Conservation (phyloP, 2,888 invertebrate species). For the Blastobasis adustella region DNA sequence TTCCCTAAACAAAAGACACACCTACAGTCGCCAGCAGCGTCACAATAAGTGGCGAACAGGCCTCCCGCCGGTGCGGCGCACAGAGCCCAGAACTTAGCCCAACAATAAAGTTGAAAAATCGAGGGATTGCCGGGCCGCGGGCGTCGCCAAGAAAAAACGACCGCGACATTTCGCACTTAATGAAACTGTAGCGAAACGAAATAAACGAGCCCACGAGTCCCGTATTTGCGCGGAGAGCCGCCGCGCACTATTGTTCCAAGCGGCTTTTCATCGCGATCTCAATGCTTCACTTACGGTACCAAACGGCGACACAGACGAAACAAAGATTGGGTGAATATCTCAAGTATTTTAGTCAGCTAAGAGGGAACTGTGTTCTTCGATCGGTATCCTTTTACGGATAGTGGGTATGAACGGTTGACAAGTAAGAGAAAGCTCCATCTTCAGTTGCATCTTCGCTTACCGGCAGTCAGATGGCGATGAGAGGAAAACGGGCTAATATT, state of each 20-base stretch:
- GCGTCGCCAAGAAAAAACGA: conserved; percentile 60
- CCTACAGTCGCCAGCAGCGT: conserved; percentile 6
- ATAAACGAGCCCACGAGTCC: conserved; percentile 44
- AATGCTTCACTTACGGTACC: conserved; percentile 36
- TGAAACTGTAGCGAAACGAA: conserved; percentile 69
- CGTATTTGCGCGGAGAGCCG: conserved; percentile 46
- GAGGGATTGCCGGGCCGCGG: conserved; percentile 54
- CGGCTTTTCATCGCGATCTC: conserved; percentile 42
- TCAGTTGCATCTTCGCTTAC: no score
- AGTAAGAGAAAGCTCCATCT: no score
- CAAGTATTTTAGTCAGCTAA: no score
- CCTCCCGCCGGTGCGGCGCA: conserved; percentile 23
- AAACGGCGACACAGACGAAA: no score
- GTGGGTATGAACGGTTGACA: no score
- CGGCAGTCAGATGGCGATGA: no score
- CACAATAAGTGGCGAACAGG: conserved; percentile 45
- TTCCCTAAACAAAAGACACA: no score
- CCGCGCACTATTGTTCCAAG: conserved; percentile 54
- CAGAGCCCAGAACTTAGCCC: conserved; percentile 47
- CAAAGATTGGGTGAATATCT: no score
- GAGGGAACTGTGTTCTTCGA: no score
- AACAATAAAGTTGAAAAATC: conserved; percentile 70
- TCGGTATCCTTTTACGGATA: no score
- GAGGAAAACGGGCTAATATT: no score
- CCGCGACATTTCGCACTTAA: conserved; percentile 68